Evolutionary conservation across 2,113 vertebrate genomes (phyloP), one percentile per base, ranked within the genome.

Genomic region (Saimiri boliviensis): DNA sequence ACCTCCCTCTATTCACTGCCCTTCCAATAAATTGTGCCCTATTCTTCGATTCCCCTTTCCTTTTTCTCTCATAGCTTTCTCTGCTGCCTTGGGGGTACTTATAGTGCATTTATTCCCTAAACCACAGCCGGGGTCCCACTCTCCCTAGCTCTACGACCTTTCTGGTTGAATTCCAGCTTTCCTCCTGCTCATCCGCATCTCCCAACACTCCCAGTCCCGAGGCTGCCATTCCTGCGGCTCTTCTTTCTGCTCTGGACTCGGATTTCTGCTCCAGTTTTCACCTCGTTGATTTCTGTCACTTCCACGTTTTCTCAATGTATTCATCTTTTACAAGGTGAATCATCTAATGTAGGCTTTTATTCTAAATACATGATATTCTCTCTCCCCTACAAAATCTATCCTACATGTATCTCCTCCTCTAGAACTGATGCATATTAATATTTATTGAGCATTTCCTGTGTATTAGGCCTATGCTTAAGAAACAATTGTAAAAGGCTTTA

Each of bases 21-120:
- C 96, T 98, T 76, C 88, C 95, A 40, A 76, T 90, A 37, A 87
- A 79, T 73, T 1, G 25, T 20, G 5, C 92, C 47, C 68, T 49
- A 56, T 92, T 96, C 56, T 66, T 79, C 21, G 8, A 27, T 76
- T 73, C 42, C 84, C 25, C 76, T 79, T 93, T 52, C 10, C 85
- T 30, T 88, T 54, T 93, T 66, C 73, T 86, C 30, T 87, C 73
- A n/a, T 23, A 92, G 32, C 81, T 81, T 73, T 63, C 45, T 40
- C 76, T 81, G 77, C 86, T 60, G 52, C 91, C 58, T 93, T 47
- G 88, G 63, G 86, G 63, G 1, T 96, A 32, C 76, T 96, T 42
- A 84, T 19, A 79, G 73, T 58, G 37, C 14, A 30, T 49, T 60
- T n/a, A 68, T 32, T 97, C 89, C 70, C 32, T 60, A 25, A 40